Evolutionary conservation across 2,113 vertebrate genomes (phyloP), one percentile per base, ranked within the genome.

Genomic region (Mastomys coucha): DNA sequence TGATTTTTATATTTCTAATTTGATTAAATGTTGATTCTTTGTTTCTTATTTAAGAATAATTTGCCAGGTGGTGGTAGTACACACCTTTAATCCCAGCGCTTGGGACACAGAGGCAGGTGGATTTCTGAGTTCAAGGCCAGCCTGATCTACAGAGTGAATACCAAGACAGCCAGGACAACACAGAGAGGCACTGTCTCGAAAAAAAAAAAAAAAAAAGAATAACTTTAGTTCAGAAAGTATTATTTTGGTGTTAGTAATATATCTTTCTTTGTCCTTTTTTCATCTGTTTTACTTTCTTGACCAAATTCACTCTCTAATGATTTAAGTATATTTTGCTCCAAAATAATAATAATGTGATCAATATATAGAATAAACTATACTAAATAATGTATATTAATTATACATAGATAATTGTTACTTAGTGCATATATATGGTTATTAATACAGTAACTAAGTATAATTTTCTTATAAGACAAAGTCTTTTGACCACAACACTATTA

Each of bases 161-260:
- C 45, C 45, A 45, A 5, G 45, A 5, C 45, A 45, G 45, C 45
- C 45, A 45, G 45, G 45, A 5, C 45, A 4, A 45, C 3, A 45
- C 45, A 4, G 3, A 45, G 45, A 45, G 5, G 5, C 45, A 3
- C 45, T 45, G 45, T 45, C 45, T 45, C 45, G 45, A 45, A 45
- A 45, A 45, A 45, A 3, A 45, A 45, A 45, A 45, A 45, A 45
- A 45, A 45, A 45, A 45, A 70, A 70, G 91, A 92, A 53, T 53
- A 88, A 92, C 87, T 89, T 90, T 9, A 88, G 67, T 12, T 82
- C 89, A 67, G 51, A 91, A 53, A 67, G 3, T 67, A 67, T 33
- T 89, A 63, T 85, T 96, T 97, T 90, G 51, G 84, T 65, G 2
- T 96, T 72, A 53, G 17, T 84, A 42, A 88, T 45, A 53, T 90